These are phyloP conservation scores for Eptesicus fuscus DNA, from an alignment of 2,113 vertebrate species.

Conservation along the genomic window DNA sequence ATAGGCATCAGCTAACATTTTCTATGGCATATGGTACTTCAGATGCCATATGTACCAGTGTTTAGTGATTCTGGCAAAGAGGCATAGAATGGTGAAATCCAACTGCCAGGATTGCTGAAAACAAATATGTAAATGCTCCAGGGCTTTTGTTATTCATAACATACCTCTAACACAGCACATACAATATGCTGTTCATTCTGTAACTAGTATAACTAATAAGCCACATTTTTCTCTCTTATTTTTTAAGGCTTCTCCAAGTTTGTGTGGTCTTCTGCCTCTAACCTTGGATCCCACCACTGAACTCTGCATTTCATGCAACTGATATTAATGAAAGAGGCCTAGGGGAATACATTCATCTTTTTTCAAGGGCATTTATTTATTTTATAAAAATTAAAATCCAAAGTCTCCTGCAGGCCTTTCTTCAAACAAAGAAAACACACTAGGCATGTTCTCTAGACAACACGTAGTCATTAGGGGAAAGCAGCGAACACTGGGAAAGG, in stretches of 20 bases:
- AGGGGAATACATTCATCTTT: constrained; percentile 39
- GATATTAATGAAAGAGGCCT: constrained; percentile 52
- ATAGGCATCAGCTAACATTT: constrained; percentile 96
- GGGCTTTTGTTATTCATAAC: constrained; percentile 94
- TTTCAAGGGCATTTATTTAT: constrained; percentile 45
- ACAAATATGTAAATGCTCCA: constrained; percentile 95
- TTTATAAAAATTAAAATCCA: not conserved
- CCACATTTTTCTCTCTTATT: constrained; percentile 73
- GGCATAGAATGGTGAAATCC: constrained; percentile 94
- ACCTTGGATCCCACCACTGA: constrained; percentile 25
- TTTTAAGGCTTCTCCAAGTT: constrained; percentile 58
- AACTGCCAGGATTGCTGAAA: constrained; percentile 96
- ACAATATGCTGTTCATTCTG: constrained; percentile 90
- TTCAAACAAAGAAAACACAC: constrained; percentile 76
- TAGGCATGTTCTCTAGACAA: constrained; percentile 19
- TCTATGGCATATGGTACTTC: constrained; percentile 99
- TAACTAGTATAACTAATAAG: constrained; percentile 80
- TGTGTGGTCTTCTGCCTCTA: not conserved
- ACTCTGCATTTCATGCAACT: constrained; percentile 17
- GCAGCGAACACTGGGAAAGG: not conserved
- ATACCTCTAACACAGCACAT: constrained; percentile 89
- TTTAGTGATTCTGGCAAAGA: constrained; percentile 99
- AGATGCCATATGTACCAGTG: constrained; percentile 99
- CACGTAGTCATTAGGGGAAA: not conserved
- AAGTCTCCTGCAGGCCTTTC: constrained; percentile 27